Base-by-base conservation (phyloP, 2,113 vertebrate genomes). In the Melanocharis versteri region DNA sequence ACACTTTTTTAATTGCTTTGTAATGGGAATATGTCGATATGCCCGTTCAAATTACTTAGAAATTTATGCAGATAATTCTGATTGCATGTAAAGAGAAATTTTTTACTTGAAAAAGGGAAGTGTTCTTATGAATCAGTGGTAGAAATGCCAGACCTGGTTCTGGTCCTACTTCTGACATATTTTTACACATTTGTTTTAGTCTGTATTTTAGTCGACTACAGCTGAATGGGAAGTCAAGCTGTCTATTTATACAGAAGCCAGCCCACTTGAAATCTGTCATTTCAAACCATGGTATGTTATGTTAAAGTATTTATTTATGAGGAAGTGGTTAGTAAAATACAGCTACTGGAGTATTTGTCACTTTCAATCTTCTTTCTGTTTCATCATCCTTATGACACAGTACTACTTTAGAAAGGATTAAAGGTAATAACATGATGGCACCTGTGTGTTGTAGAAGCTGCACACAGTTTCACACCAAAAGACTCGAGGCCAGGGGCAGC, bases 31-130 rank as follows among this genome's bases (percentile, higher is more conserved):
- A 87, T 66, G 26, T 71, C 33, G 65, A 47, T 71, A 78, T 44
- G 68, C 53, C 65, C 19, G 1, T 93, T 82, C 54, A 75, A 89
- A 81, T 71, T 57, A 83, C 64, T 89, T 89, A 65, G 71, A 88
- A 93, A 89, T 77, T 81, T 88, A 71, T 30, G 70, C 65, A 89
- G 77, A 60, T 91, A 84, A 87, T 72, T 83, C 78, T 79, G 69
- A 51, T 83, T 94, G 83, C 79, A 53, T 68, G 20, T 75, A 81
- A 92, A 90, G 64, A 77, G 57, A 81, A 75, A 9, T 86, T 93
- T 94, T 96, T 95, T 96, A 97, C 93, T 94, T 93, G 60, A 95
- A 93, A 85, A 94, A 83, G 76, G 76, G 76, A 97, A 96, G 88
- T 90, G 88, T 96, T 96, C 94, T 92, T 96, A 94, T 40, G 33